Evolutionary conservation across 2,797 vertebrate species (phyloP).

Genomic region (Crypturellus tataupa): DNA sequence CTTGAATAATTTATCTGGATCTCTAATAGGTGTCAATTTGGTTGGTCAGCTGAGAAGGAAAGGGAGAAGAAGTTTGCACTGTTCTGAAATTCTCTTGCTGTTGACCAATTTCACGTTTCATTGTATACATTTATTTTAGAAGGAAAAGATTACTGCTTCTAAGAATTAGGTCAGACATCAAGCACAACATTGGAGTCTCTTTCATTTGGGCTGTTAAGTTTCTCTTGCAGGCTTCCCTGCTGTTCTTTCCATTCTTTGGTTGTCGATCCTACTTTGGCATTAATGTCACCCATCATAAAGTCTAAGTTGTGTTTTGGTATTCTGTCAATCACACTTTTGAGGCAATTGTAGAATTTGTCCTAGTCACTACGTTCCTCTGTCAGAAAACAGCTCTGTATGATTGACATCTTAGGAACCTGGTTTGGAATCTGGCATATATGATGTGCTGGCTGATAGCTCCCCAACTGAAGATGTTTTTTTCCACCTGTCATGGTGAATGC

Average conservation of each 20-base stretch:
- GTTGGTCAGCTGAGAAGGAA: background rate
- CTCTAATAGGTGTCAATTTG: background rate
- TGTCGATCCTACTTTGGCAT: slow-evolving; percentile 54
- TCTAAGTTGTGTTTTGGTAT: slow-evolving; percentile 73
- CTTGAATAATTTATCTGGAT: background rate
- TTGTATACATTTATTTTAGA: background rate
- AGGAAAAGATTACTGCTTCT: background rate
- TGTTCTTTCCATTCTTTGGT: slow-evolving; percentile 54
- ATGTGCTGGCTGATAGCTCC: slow-evolving; percentile 44
- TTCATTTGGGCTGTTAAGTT: background rate
- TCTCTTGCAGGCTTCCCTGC: slow-evolving; percentile 53
- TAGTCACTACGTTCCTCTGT: slow-evolving; percentile 64
- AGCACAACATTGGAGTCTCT: background rate
- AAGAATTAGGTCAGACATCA: background rate
- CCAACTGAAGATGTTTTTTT: background rate
- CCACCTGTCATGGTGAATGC: background rate
- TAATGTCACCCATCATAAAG: slow-evolving; percentile 65
- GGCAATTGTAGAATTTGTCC: slow-evolving; percentile 65
- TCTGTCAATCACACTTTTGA: slow-evolving; percentile 73
- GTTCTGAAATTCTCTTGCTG: background rate
- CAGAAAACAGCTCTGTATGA: slow-evolving; percentile 63
- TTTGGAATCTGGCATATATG: slow-evolving; percentile 62
- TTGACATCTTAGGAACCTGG: slow-evolving; percentile 65
- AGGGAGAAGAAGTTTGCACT: background rate
- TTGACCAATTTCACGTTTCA: background rate